Evolutionary conservation across 2,113 vertebrate species (phyloP).

Genomic region (Paralichthys olivaceus): DNA sequence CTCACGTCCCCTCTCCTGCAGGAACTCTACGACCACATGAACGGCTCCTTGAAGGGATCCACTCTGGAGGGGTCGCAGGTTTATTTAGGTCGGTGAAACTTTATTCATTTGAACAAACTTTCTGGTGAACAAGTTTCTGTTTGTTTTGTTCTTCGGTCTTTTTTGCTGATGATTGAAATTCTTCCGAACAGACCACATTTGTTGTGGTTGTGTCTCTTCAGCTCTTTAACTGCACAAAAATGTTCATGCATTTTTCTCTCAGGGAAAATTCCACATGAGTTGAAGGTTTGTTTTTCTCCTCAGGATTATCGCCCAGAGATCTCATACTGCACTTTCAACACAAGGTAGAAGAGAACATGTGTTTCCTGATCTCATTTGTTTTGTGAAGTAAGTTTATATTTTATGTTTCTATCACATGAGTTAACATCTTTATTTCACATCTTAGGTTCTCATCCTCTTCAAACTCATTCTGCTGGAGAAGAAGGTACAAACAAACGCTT

Average conservation of each 20-base stretch:
- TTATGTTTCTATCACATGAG: neutral
- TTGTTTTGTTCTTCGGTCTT: no score
- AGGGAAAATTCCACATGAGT: no score
- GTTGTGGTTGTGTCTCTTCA: neutral
- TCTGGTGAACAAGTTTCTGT: no score
- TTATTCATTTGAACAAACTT: no score
- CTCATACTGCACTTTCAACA: slow-evolving; percentile 96
- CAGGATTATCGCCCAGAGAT: slow-evolving; percentile 96
- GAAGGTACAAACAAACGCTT: slow-evolving; percentile 82
- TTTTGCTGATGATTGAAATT: no score
- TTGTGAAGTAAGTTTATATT: neutral
- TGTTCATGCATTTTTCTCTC: no score
- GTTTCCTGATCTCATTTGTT: neutral
- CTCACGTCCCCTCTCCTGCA: slow-evolving; percentile 53
- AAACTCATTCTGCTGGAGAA: slow-evolving; percentile 98
- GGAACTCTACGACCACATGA: slow-evolving; percentile 99
- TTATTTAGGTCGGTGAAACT: slow-evolving; percentile 86
- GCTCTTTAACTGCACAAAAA: no score
- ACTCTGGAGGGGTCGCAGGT: slow-evolving; percentile 92
- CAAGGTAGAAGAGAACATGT: slow-evolving; percentile 84
- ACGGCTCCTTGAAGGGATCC: slow-evolving; percentile 89
- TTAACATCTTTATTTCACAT: no score
- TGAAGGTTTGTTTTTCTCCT: neutral
- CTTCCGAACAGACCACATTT: neutral
- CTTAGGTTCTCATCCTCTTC: slow-evolving; percentile 94